Percentiles rank a stretch among this genome's conserved stretches.
phyloP scores from a whole-genome alignment of 2,797 vertebrate species.

The Macrochelys suwanniensis region DNA sequence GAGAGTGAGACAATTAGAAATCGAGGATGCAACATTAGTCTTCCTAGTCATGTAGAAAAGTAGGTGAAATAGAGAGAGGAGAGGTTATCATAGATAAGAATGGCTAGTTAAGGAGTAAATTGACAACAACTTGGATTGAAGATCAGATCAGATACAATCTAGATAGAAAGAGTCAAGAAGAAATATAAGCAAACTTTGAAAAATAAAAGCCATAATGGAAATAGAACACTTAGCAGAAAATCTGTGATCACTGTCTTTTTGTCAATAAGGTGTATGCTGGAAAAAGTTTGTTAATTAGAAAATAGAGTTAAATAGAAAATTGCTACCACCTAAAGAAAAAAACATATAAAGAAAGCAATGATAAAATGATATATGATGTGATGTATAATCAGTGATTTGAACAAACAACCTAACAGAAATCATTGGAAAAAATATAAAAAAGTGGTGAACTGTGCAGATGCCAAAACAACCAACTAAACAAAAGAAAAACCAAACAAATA shows the following conservation, averaged over 20 bases:
- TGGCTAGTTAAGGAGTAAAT: neutral
- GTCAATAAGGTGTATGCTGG: neutral
- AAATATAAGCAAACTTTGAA: neutral
- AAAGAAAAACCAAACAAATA: neutral
- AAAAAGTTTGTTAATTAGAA: neutral
- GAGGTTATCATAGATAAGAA: neutral
- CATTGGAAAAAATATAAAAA: neutral
- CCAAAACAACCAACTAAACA: neutral
- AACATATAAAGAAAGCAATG: neutral
- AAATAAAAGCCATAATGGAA: neutral
- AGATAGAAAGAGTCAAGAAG: neutral
- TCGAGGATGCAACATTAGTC: neutral
- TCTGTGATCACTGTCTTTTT: neutral
- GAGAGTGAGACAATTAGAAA: neutral
- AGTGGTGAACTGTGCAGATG: neutral
- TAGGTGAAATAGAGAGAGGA: neutral
- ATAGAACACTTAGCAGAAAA: neutral
- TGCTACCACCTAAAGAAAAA: neutral
- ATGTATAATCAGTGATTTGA: neutral
- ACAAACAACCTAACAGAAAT: neutral
- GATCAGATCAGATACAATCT: neutral
- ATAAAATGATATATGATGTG: neutral
- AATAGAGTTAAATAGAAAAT: fast-evolving
- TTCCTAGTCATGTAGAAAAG: neutral
- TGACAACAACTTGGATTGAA: neutral